Conservation (phyloP, 2,888 invertebrate genomes). For the Steinernema scapterisci region DNA sequence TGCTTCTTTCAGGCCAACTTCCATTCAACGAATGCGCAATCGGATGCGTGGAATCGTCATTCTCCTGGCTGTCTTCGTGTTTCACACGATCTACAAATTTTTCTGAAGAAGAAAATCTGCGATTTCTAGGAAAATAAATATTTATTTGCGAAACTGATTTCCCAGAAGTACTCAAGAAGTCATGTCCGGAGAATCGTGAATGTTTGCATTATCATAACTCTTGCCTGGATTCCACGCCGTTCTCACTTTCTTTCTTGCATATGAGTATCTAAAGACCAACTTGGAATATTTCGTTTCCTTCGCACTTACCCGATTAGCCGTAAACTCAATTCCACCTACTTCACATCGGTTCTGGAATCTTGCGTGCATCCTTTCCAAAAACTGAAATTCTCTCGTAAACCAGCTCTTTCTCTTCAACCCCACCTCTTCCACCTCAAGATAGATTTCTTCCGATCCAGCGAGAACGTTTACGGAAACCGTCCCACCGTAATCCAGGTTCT, state of each 20-base stretch:
- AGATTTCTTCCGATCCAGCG: background rate
- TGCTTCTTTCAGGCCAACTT: background rate
- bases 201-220: too few relatives aligned
- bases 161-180: too few relatives aligned
- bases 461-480: background rate
- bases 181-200: too few relatives aligned
- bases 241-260: too few relatives aligned
- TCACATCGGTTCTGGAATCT: too few relatives aligned
- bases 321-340: too few relatives aligned
- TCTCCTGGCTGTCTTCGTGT: slow-evolving; percentile 9
- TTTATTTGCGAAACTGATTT: too few relatives aligned
- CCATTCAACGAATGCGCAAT: slow-evolving; percentile 17
- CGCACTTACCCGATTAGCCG: too few relatives aligned
- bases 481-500: background rate
- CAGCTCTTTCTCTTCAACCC: background rate
- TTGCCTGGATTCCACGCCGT: too few relatives aligned
- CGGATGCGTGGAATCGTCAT: slow-evolving; percentile 15
- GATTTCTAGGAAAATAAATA: too few relatives aligned
- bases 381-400: background rate
- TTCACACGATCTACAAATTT: slow-evolving; percentile 11
- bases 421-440: background rate
- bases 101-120: background rate
- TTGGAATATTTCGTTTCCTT: too few relatives aligned
- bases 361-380: background rate
- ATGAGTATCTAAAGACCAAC: too few relatives aligned